Conservation (phyloP, 1,140 invertebrate species). For the Drosophila suzukii region DNA sequence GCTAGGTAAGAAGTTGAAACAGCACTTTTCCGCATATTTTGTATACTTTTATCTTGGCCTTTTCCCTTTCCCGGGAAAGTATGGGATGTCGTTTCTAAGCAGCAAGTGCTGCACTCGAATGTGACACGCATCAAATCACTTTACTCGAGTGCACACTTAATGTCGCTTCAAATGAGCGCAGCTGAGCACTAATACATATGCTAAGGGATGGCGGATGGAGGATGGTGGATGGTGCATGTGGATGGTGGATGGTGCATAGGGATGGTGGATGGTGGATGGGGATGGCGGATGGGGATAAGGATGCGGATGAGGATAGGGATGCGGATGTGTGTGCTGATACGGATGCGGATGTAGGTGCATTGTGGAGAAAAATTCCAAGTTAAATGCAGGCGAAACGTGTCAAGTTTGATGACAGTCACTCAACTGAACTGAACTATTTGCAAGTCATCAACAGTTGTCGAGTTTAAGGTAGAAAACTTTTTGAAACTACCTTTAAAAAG, state of each 20-base stretch:
- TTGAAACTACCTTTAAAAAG: background rate
- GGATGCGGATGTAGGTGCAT: background rate
- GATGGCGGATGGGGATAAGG: no score
- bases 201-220: background rate
- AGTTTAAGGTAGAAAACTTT: background rate
- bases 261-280: no score
- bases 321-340: background rate
- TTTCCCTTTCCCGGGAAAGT: background rate
- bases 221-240: no score
- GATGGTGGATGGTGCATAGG: no score
- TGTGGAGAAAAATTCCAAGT: background rate
- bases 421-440: conserved; percentile 1
- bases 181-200: conserved; percentile 27
- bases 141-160: conserved; percentile 70
- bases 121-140: conserved; percentile 69
- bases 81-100: conserved; percentile 20
- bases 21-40: background rate
- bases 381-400: conserved; percentile 1
- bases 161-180: conserved; percentile 43
- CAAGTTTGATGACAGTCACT: conserved; percentile 18
- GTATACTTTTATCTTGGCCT: background rate
- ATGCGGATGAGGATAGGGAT: conserved; percentile 2
- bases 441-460: background rate
- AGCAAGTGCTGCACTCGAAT: conserved; percentile 56
- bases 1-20: background rate